Percentiles rank a stretch among this genome's conserved stretches.
These are phyloP conservation scores for Drosophila emarginata DNA, from an alignment of 2,888 invertebrate species.

Conservation along the genomic window DNA sequence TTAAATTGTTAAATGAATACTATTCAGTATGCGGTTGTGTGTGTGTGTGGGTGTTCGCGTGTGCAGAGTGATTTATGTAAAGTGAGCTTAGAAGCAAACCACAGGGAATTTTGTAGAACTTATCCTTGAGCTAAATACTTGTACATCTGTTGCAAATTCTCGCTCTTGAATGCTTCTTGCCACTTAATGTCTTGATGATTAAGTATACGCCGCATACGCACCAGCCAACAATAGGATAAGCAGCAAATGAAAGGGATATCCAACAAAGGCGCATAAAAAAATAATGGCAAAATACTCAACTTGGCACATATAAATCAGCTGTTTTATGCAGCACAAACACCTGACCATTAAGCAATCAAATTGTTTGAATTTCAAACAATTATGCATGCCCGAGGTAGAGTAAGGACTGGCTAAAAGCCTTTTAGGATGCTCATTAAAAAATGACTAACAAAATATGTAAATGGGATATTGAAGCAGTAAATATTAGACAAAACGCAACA, in stretches of 20 bases:
- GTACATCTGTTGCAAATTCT: slow-evolving; percentile 15
- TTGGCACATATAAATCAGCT: slow-evolving; percentile 56
- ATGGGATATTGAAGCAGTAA: slow-evolving; percentile 13
- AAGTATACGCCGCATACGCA: slow-evolving; percentile 58
- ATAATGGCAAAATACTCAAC: slow-evolving; percentile 41
- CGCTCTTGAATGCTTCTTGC: slow-evolving; percentile 17
- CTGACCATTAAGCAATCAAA: slow-evolving; percentile 62
- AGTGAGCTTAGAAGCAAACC: neutral
- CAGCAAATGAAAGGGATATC: slow-evolving; percentile 28
- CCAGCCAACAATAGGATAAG: slow-evolving; percentile 42
- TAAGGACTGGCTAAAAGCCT: neutral
- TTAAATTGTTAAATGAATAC: neutral
- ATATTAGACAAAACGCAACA: neutral
- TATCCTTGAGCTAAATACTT: slow-evolving; percentile 37
- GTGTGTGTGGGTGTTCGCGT: neutral
- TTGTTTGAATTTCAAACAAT: slow-evolving; percentile 45
- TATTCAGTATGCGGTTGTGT: neutral
- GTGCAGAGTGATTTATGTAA: neutral
- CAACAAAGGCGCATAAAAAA: slow-evolving; percentile 27
- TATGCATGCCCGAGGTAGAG: slow-evolving; percentile 24
- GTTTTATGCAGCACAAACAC: slow-evolving; percentile 30
- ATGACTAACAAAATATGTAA: slow-evolving; percentile 36
- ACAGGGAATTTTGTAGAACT: slow-evolving; percentile 4
- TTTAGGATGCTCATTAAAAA: slow-evolving; percentile 50
- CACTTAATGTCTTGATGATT: slow-evolving; percentile 69